Conservation (phyloP, 2,888 invertebrate genomes). For the Napeogenes inachia region DNA sequence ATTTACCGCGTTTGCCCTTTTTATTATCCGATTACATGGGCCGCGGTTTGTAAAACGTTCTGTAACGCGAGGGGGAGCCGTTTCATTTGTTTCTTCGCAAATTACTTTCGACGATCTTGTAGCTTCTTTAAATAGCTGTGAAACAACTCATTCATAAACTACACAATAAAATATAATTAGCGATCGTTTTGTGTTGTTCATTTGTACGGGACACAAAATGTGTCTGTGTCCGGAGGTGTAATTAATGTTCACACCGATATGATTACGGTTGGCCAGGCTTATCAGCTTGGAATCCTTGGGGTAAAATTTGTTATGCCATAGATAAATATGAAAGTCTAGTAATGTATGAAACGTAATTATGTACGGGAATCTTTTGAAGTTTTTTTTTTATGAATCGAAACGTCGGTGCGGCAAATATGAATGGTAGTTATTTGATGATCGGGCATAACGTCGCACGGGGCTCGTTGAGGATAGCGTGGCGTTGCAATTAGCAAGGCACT, state of each 20-base stretch:
- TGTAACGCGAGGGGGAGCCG: slow-evolving; percentile 69
- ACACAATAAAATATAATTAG: slow-evolving; percentile 60
- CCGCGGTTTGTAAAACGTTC: slow-evolving; percentile 72
- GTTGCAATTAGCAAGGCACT: slow-evolving; percentile 74
- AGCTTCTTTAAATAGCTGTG: slow-evolving; percentile 38
- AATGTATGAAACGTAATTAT: slow-evolving; percentile 20
- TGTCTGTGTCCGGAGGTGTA: slow-evolving; percentile 53
- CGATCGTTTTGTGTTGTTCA: slow-evolving; percentile 58
- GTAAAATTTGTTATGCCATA: slow-evolving; percentile 48
- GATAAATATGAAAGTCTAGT: slow-evolving; percentile 36
- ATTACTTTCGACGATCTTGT: slow-evolving; percentile 66
- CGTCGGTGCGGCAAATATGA: slow-evolving; percentile 32
- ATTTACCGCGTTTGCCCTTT: slow-evolving; percentile 78
- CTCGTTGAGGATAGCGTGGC: slow-evolving; percentile 53
- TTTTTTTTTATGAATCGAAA: not conserved
- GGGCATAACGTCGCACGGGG: slow-evolving; percentile 43
- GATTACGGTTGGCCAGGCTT: slow-evolving; percentile 66
- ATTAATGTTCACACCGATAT: slow-evolving; percentile 70
- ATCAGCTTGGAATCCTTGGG: slow-evolving; percentile 59
- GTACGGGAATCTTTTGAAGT: slow-evolving; percentile 14
- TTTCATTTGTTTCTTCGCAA: slow-evolving; percentile 77
- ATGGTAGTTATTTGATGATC: slow-evolving; percentile 47
- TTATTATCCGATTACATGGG: slow-evolving; percentile 78
- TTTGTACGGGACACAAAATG: no score
- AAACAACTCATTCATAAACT: slow-evolving; percentile 43